Evolutionary conservation across 2,797 vertebrate genomes (phyloP).

Genomic region (Mallotus villosus): DNA sequence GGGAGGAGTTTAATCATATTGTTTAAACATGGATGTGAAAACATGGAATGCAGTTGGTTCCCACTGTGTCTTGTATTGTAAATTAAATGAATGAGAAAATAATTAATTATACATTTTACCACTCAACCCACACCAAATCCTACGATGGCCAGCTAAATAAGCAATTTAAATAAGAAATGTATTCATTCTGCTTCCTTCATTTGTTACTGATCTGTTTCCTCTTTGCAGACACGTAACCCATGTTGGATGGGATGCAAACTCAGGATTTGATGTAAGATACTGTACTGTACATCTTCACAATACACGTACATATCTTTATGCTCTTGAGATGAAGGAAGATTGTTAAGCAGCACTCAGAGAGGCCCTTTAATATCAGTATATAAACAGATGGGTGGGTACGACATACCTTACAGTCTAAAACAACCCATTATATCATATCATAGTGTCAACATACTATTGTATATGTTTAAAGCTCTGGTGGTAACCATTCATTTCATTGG

Average conservation of each 20-base stretch:
- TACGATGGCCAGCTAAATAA: no score
- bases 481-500: background rate
- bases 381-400: no score
- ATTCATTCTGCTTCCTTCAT: background rate
- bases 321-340: background rate
- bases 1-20: background rate
- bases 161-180: no score
- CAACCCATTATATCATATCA: background rate
- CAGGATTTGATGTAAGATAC: slow-evolving; percentile 52
- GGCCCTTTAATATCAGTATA: no score
- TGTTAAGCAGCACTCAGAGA: background rate
- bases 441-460: background rate
- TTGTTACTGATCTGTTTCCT: slow-evolving; percentile 11
- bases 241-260: slow-evolving; percentile 80
- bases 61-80: background rate
- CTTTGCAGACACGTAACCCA: slow-evolving; percentile 76
- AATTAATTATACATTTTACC: no score
- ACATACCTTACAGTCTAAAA: background rate
- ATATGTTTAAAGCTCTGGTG: background rate
- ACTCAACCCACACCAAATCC: no score
- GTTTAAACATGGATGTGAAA: background rate
- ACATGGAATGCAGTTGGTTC: background rate
- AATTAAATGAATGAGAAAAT: background rate
- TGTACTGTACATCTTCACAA: background rate
- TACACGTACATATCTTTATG: no score